These are phyloP conservation scores for Psix sp. DNA, from an alignment of 1,140 invertebrate genomes.

Conservation along the genomic window DNA sequence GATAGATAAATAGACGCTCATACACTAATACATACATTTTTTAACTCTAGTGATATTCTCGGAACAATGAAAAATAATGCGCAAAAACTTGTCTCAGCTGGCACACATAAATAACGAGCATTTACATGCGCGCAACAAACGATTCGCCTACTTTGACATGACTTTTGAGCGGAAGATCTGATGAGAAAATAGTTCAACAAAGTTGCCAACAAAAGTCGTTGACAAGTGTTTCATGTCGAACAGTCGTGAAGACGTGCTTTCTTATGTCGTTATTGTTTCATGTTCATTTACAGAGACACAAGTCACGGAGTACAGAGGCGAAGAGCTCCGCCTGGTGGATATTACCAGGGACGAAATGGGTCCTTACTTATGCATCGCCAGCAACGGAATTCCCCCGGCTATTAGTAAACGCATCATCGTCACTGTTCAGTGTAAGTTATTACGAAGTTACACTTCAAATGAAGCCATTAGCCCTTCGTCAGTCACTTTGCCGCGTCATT, in stretches of 20 bases:
- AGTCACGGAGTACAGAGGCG: constrained; percentile 78
- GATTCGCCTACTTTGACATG: constrained; percentile 28
- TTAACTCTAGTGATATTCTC: too few relatives aligned
- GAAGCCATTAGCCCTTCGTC: constrained; percentile 34
- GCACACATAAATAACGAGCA: too few relatives aligned
- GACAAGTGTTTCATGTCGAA: constrained; percentile 34
- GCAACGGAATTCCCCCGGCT: constrained; percentile 86
- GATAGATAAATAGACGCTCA: too few relatives aligned
- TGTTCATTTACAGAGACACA: constrained; percentile 52
- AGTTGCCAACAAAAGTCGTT: constrained; percentile 31
- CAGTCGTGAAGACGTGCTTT: constrained; percentile 27
- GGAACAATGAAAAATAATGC: too few relatives aligned
- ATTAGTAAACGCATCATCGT: constrained; percentile 90
- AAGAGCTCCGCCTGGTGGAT: constrained; percentile 86
- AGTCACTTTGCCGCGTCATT: constrained; percentile 31
- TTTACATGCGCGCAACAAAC: constrained; percentile 25
- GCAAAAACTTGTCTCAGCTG: too few relatives aligned
- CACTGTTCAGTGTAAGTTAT: constrained; percentile 89
- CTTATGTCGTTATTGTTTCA: constrained; percentile 21
- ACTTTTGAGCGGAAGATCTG: constrained; percentile 20
- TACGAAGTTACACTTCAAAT: constrained; percentile 51
- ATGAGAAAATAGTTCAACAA: constrained; percentile 38
- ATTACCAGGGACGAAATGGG: constrained; percentile 92
- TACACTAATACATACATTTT: too few relatives aligned
- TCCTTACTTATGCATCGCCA: constrained; percentile 91